Evolutionary conservation across 2,113 vertebrate genomes (phyloP), one percentile per base, ranked within the genome.

Genomic region (Daphoenositta chrysoptera): DNA sequence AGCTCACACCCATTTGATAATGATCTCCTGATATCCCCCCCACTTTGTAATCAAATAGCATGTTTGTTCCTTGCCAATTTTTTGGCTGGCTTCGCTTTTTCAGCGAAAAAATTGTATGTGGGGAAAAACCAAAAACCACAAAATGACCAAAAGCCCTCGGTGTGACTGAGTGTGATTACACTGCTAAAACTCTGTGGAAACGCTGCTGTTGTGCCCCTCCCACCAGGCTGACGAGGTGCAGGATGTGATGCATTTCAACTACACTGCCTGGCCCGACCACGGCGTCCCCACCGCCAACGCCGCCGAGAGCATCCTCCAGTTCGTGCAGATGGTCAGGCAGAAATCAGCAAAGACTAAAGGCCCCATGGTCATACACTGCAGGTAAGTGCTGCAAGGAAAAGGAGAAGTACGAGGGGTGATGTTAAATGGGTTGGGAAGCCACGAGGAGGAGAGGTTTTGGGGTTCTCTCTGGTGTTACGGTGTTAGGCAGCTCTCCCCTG

Each of bases 191-290:
- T 21, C 44, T 70, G 48, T 56, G 70, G 45, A 64, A 50, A 37
- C 4, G 4, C 31, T 83, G 63, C 48, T 65, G 4, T 70, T 87
- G 19, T 94, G 86, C 57, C 60, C 85, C 72, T 89, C 35, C 57
- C 54, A 3, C 16, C 90, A 99, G 99, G 99, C 98, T 8, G 99
- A 99, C 3, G 99, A 99, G 93, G 97, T 95, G 51, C 99, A 98
- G 91, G 98, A 99, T 0, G 98, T 99, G 75, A 98, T 99, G 91
- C 99, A 99, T 95, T 98, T 99, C 77, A 99, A 99, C 97, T 99
- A 99, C 98, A 99, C 98, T 0, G 99, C 99, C 2, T 99, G 99
- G 99, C 99, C 99, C 0, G 99, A 99, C 79, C 99, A 99, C 4
- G 99, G 99, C 0, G 99, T 99, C 6, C 99, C 99, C 90, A 99